These are phyloP conservation scores for Dromococcyx pavoninus DNA, from an alignment of 2,797 vertebrate species.

Conservation along the genomic window DNA sequence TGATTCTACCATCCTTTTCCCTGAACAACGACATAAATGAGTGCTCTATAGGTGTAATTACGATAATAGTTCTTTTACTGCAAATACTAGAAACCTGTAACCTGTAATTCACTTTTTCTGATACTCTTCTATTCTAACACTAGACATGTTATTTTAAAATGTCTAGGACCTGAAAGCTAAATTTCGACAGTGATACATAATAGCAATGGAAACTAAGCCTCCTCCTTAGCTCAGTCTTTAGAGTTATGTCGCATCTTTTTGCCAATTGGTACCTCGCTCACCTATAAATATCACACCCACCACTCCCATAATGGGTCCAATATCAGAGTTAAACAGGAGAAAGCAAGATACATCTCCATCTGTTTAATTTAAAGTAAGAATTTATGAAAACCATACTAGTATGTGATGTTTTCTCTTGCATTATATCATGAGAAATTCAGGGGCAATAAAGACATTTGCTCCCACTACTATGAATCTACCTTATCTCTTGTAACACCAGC, in stretches of 20 bases:
- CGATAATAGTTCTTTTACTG: not conserved
- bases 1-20: not conserved
- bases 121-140: conserved; percentile 19
- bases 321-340: not conserved
- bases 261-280: not conserved
- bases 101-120: conserved; percentile 42
- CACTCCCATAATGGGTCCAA: not conserved
- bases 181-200: conserved; percentile 23
- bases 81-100: conserved; percentile 31
- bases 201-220: not conserved
- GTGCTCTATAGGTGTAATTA: conserved; percentile 28
- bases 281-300: not conserved
- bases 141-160: conserved; percentile 43
- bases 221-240: not conserved
- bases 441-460: not conserved
- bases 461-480: not conserved
- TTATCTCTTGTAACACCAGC: not conserved
- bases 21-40: conserved; percentile 28
- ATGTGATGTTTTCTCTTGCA: not conserved
- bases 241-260: not conserved
- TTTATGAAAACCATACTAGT: not conserved
- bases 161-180: conserved; percentile 9
- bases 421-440: not conserved
- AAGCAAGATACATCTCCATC: not conserved
- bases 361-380: not conserved